Conservation (phyloP, 2,888 invertebrate species). For the Machimus atricapillus region DNA sequence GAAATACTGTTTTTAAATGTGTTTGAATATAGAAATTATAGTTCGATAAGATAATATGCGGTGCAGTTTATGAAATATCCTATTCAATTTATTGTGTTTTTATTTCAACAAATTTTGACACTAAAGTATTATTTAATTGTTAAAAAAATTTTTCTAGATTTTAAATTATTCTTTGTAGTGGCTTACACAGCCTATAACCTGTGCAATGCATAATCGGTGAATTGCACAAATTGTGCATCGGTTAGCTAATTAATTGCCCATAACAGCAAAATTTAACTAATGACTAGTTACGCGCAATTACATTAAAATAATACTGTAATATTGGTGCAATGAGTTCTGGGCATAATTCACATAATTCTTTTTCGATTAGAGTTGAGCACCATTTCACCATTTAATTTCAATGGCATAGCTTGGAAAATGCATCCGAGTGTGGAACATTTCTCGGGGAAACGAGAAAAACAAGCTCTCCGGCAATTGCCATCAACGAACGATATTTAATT, state of each 20-base stretch:
- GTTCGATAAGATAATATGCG: too few species aligned
- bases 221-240: background rate
- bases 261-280: background rate
- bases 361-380: background rate
- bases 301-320: background rate
- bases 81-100: too few species aligned
- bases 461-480: background rate
- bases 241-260: background rate
- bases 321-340: background rate
- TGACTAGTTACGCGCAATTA: background rate
- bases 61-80: too few species aligned
- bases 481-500: background rate
- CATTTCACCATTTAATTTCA: background rate
- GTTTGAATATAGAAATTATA: too few species aligned
- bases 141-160: background rate
- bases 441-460: background rate
- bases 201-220: background rate
- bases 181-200: background rate
- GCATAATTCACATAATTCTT: background rate
- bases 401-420: background rate
- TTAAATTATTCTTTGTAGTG: background rate
- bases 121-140: background rate
- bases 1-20: too few species aligned
- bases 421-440: background rate
- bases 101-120: too few species aligned